Evolutionary conservation across 2,797 vertebrate species (phyloP), one percentile per base, ranked within the genome.

Genomic region (Melanotaenia parkinsoni): DNA sequence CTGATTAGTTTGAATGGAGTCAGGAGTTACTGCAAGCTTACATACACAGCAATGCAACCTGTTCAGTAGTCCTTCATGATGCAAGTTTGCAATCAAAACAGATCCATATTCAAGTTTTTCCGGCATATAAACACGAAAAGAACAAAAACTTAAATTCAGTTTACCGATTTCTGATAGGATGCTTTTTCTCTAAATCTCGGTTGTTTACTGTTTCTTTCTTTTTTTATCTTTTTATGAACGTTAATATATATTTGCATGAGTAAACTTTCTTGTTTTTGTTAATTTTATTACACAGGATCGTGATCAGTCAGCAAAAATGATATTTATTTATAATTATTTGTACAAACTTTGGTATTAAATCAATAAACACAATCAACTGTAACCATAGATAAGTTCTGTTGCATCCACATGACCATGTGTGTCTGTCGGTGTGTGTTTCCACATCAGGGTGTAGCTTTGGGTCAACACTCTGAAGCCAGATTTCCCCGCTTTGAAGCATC

Each of bases 361-460:
- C 62, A 65, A 35, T 50, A 33, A 61, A 59, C 57, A 70, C 40
- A 33, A 24, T 20, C 1, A 50, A 63, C 74, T 66, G 59, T 61
- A 62, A 26, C 63, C 53, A 64, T 13, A 14, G 16, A 11, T 67
- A 32, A 74, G 28, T 63, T 50, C 5, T 50, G 56, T 73, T 77
- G 64, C 51, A 57, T 75, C 60, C 76, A 79, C 45, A 28, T 28
- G 28, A 28, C 28, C 28, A 28, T 28, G 28, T 28, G 66, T 11
- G 57, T 54, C 59, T 56, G 70, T 78, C 63, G 54, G 32, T 40
- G 58, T 74, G 63, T 70, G 13, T 64, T n/a, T n/a, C 10, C 9
- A 64, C 22, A 76, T 64, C 57, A 76, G 77, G 79, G 70, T 88
- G 85, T 80, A 89, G 83, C 77, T 76, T 92, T 92, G 90, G 85